Base-by-base conservation (phyloP, 2,888 invertebrate genomes). In the Acheta domesticus region DNA sequence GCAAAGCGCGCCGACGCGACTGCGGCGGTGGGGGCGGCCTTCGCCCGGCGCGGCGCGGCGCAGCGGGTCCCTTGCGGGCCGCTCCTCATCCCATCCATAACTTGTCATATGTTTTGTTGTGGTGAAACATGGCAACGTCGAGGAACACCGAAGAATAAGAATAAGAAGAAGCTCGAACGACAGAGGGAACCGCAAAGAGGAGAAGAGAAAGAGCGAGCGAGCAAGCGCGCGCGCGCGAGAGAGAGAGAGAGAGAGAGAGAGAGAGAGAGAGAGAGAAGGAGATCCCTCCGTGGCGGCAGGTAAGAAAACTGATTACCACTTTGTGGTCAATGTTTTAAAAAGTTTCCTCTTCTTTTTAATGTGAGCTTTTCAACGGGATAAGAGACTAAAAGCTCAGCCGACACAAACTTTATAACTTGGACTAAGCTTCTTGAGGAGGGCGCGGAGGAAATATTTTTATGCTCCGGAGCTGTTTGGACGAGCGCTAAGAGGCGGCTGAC, bases 71-170 rank as follows among this genome's bases (percentile, higher is more conserved):
- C n/a, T 8, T 4, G n/a, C 62, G n/a, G 62, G 14, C 62, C 62
- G 62, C 62, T 12, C 62, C 62, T 62, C 62, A 62, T 4, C 62
- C 16, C 62, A 62, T 62, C 62, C 62, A 62, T 62, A 62, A 62
- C 62, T n/a, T 62, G 62, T 62, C 62, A 62, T 62, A 62, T 62
- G 62, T 62, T 62, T 62, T 62, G 62, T 62, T 62, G 62, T n/a
- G 62, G 62, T 62, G 62, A 62, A 62, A 62, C 62, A 62, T 62
- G 62, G 62, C 62, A 62, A 62, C 62, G 62, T n/a, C 16, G 62
- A 16, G 62, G n/a, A 62, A 16, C 14, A 19, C 1, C 3, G 19
- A 19, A 62, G 14, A 16, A n/a, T 5, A 62, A 14, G 62, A 62
- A 62, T 11, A 62, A 62, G 62, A n/a, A 62, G 62, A 8, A 62